phyloP scores from a whole-genome alignment of 2,888 invertebrate genomes.

The Melinaea menophilus region DNA sequence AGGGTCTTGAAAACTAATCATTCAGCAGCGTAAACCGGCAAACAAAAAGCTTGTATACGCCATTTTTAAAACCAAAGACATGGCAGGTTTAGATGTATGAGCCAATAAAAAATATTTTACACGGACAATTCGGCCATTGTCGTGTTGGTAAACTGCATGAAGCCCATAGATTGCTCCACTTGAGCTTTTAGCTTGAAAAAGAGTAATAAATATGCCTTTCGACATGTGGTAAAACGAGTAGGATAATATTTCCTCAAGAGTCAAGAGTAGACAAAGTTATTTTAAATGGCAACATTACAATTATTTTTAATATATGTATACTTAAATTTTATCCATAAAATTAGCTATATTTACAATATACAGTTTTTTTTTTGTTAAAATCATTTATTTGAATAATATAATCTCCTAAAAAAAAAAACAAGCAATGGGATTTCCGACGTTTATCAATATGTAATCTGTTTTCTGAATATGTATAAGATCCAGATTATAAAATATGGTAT shows the following conservation, averaged over 20 bases:
- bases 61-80: slow-evolving; percentile 80
- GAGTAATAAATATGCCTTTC: slow-evolving; percentile 73
- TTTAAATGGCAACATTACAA: slow-evolving; percentile 49
- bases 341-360: too few relatives aligned
- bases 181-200: slow-evolving; percentile 73
- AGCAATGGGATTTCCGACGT: too few relatives aligned
- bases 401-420: too few relatives aligned
- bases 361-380: too few relatives aligned
- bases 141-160: slow-evolving; percentile 78
- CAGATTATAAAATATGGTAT: too few relatives aligned
- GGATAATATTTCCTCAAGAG: slow-evolving; percentile 55
- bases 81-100: slow-evolving; percentile 73
- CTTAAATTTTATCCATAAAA: too few relatives aligned
- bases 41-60: slow-evolving; percentile 81
- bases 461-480: too few relatives aligned
- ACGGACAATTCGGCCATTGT: slow-evolving; percentile 77
- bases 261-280: slow-evolving; percentile 45
- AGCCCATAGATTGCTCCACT: slow-evolving; percentile 76
- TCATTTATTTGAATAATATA: too few relatives aligned
- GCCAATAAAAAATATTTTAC: slow-evolving; percentile 77
- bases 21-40: slow-evolving; percentile 78
- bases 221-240: slow-evolving; percentile 73
- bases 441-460: too few relatives aligned
- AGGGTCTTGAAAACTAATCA: slow-evolving; percentile 61
- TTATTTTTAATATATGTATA: neutral